phyloP scores from a whole-genome alignment of 35 echinoderm and acorn worm species.

The Acanthaster planci region DNA sequence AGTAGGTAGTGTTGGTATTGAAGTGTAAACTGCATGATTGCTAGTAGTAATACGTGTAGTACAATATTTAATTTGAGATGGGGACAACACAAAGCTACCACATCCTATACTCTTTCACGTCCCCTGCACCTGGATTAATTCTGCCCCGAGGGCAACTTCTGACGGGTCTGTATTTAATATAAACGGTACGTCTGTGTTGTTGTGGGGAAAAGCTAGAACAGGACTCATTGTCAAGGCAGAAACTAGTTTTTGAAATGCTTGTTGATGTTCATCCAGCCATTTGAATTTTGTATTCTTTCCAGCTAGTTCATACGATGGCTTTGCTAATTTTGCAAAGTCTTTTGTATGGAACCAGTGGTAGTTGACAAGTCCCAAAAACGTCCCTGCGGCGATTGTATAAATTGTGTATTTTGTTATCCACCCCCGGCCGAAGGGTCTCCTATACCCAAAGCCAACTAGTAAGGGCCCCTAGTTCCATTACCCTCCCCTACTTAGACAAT shows the following conservation, averaged over 20 bases:
- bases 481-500: too few relatives aligned
- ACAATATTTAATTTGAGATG: conserved; percentile 31
- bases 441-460: too few relatives aligned
- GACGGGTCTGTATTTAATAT: conserved; percentile 49
- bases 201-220: conserved; percentile 45
- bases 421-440: too few relatives aligned
- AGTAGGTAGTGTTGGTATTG: conserved; percentile 4
- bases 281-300: conserved; percentile 15
- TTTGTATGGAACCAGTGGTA: neutral
- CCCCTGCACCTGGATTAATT: conserved; percentile 23
- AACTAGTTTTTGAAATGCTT: conserved; percentile 38
- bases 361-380: neutral
- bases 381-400: too few relatives aligned
- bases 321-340: neutral
- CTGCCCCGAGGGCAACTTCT: conserved; percentile 32
- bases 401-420: too few relatives aligned
- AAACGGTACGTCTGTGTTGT: conserved; percentile 18
- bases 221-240: neutral
- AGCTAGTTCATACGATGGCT: neutral
- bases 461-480: too few relatives aligned
- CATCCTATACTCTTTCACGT: conserved; percentile 32
- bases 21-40: neutral
- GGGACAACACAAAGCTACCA: conserved; percentile 30
- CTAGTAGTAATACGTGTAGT: conserved; percentile 12
- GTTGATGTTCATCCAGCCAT: conserved; percentile 38